Base-by-base conservation (phyloP, 1,140 invertebrate genomes). In the Dermatophagoides farinae region DNA sequence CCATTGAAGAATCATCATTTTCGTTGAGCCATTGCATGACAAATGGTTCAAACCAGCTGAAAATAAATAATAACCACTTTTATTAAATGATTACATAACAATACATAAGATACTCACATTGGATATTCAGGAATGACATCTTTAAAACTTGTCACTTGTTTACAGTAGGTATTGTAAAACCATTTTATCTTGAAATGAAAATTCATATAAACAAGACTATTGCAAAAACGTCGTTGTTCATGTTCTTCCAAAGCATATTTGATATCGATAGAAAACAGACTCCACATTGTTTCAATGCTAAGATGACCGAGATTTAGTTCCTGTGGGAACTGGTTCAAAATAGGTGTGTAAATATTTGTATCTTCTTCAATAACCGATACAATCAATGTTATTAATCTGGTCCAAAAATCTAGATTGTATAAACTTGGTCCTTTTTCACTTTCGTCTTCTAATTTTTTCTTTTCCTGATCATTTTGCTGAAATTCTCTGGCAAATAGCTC, bases 1-100 rank as follows among this genome's bases (percentile, higher is more conserved):
- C 77, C 73, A 77, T 76, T 5, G 76, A 78, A 37, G 77, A 73
- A 60, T 76, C 76, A 65, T 78, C 77, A 57, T 78, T 78, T 63
- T 78, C 77, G 66, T 77, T 76, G 18, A 78, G 69, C 77, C 77
- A 78, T 64, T 76, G 74, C 74, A 78, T 77, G 12, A 78, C 77
- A 68, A 77, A 78, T 38, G 76, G 75, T 63, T 77, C 75, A 70
- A 78, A 79, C 75, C 75, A 78, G 49, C 74, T 77, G 59, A 57
- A 31, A 69, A 50, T 44, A 10, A 20, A 44, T n/a, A 44, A 20
- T 5, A 20, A 44, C 10, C 2, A 44, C 1, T 44, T n/a, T n/a
- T 18, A 16, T 43, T 43, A 43, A 43, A 6, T 31, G 1, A 38
- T 44, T 43, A 41, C 43, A 61, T 41, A 46, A 22, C 54, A 16